Base-by-base conservation (phyloP, 2,113 vertebrate genomes). In the Hippocampus zosterae region DNA sequence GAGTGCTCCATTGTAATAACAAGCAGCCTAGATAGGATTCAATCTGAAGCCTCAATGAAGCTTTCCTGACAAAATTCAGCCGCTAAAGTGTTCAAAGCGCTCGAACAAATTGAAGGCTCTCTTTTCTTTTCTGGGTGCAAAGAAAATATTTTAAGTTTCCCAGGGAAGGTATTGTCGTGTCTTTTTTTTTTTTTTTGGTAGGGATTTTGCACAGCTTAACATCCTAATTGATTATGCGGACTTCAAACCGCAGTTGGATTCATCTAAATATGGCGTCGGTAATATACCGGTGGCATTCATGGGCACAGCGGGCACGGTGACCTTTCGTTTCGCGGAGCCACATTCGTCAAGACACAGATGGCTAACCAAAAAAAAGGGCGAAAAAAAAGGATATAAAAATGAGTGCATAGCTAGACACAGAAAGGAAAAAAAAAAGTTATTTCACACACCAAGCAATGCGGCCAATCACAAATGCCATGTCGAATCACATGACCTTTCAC, bases 1-100 rank as follows among this genome's bases (percentile, higher is more conserved):
- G 81, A 91, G 87, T 84, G 87, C 56, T 86, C 84, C 69, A 83
- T 85, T 86, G 83, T 89, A 87, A 75, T 74, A 81, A 86, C 79
- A 81, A 87, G 86, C 78, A 82, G 77, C 57, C 21, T 76, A 84
- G 77, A 87, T 72, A 60, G 75, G 81, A 83, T 77, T 81, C 78
- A 81, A 74, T 85, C 81, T 68, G 27, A 40, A 69, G 69, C 40
- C 79, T 80, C 78, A 83, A 84, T 84, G 75, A 77, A 73, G 69
- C 23, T 61, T 80, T 80, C 72, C 78, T 50, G 52, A 72, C 70
- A 73, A 57, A 82, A 82, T 81, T 69, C 70, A 67, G 64, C 71
- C 53, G 68, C 70, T 82, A 70, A 67, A 85, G 81, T 79, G 61
- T 76, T 76, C 71, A 41, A 75, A 57, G 73, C 73, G 74, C 79